Base-by-base conservation (phyloP, 2,113 vertebrate species). In the Pampusana beccarii region DNA sequence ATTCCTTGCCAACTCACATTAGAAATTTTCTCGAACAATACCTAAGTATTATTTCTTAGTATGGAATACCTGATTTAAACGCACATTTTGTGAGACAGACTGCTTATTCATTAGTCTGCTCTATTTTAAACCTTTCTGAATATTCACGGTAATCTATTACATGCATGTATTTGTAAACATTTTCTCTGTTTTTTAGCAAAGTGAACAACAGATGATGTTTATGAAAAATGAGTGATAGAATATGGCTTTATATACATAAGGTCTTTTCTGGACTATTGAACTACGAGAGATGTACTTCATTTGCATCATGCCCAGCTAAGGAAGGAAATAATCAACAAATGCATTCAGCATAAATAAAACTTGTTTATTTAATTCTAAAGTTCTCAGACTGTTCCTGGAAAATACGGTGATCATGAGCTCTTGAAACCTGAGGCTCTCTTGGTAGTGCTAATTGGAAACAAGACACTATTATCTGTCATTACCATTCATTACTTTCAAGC, bases 381-480 rank as follows among this genome's bases (percentile, higher is more conserved):
- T 90, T 94, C 75, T 95, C 73, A 91, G 81, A 86, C 56, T 91
- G 72, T 84, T 95, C 94, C 94, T 96, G 91, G 81, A 94, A 97
- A 97, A 87, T 92, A 70, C 0, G 19, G 34, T 48, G 36, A 74
- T 91, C 81, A 78, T 78, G 61, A 81, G 86, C 91, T 91, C 50
- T 67, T 77, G 92, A 97, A 96, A 94, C 17, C 83, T 58, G 84
- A 70, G 42, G 40, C 72, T 97, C 80, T 48, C 81, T 66, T 87
- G 74, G 48, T 80, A 88, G 57, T 74, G 23, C 80, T 97, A 97
- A 96, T 88, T 96, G 94, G 92, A 97, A 97, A 93, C 85, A 94
- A 94, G 84, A 80, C 48, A 89, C 17, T 90, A 86, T 96, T 96
- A 94, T 93, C 84, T 67, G 56, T 90, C 71, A 95, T 96, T 97